Evolutionary conservation across 1,140 invertebrate species (phyloP).

Genomic region (Drosophila fuyamai): DNA sequence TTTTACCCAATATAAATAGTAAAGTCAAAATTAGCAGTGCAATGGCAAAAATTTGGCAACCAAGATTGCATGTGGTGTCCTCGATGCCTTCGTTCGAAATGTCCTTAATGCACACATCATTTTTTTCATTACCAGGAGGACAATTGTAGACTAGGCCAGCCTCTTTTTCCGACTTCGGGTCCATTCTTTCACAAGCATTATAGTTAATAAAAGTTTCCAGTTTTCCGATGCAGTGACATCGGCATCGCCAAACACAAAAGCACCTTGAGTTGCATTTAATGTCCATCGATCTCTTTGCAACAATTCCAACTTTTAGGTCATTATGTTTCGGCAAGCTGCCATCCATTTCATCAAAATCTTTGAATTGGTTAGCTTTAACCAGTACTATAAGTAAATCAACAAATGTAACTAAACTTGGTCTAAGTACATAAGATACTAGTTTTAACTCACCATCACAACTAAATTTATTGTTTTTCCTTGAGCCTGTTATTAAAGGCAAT

Average conservation of each 20-base stretch:
- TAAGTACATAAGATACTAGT: too few relatives aligned
- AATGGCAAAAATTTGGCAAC: conserved; percentile 1
- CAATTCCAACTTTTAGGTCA: conserved; percentile 9
- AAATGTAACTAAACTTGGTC: too few relatives aligned
- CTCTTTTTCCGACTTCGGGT: conserved; percentile 13
- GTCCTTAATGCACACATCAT: conserved; percentile 49
- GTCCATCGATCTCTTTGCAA: conserved; percentile 47
- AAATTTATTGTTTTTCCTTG: conserved; percentile 52
- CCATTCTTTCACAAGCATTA: conserved; percentile 56
- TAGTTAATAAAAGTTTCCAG: conserved; percentile 51
- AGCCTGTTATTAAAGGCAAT: conserved; percentile 44
- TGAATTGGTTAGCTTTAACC: conserved; percentile 14
- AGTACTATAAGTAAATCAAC: conserved; percentile 18
- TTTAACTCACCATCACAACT: conserved; percentile 46
- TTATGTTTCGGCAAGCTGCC: background rate
- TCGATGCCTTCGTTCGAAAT: background rate
- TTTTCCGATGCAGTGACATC: conserved; percentile 65
- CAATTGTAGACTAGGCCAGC: conserved; percentile 58
- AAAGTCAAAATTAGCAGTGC: conserved; percentile 8
- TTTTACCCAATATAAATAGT: conserved; percentile 36
- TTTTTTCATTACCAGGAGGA: conserved; percentile 31
- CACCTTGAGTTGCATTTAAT: conserved; percentile 60
- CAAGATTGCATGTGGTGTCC: background rate
- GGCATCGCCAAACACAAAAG: conserved; percentile 69
- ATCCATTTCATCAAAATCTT: background rate